Evolutionary conservation across 2,888 invertebrate genomes (phyloP).

Genomic region (Leptopilina drosophilae): DNA sequence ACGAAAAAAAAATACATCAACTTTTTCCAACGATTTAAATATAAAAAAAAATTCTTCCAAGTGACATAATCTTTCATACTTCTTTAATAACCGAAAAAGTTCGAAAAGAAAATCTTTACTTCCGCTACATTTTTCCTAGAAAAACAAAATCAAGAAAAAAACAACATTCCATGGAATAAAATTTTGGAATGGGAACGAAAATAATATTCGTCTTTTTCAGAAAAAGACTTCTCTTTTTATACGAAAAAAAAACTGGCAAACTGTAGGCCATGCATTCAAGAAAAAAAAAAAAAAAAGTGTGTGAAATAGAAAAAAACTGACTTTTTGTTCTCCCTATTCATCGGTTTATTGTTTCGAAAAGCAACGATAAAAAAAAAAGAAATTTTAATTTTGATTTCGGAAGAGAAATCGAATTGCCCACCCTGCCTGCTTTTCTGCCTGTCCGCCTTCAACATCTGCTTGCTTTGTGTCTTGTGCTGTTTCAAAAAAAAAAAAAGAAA

Average conservation of each 20-base stretch:
- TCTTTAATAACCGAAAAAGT: too few species aligned
- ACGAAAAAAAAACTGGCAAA: constrained; percentile 38
- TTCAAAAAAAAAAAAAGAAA: not conserved
- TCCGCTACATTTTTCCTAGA: too few species aligned
- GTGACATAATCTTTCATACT: too few species aligned
- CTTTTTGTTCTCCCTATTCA: constrained; percentile 36
- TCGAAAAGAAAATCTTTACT: too few species aligned
- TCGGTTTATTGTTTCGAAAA: too few species aligned
- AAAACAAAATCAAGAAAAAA: too few species aligned
- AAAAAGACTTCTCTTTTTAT: constrained; percentile 6
- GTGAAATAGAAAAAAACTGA: constrained; percentile 29
- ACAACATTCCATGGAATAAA: too few species aligned
- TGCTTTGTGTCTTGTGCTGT: constrained; percentile 40
- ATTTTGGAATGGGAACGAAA: too few species aligned
- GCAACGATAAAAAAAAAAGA: constrained; percentile 4
- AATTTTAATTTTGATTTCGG: constrained; percentile 3
- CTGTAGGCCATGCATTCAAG: constrained; percentile 36
- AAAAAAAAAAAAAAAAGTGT: constrained; percentile 46
- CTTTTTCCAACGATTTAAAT: too few species aligned
- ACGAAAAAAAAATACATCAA: too few species aligned
- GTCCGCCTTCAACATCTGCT: constrained; percentile 49
- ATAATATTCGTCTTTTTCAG: too few species aligned
- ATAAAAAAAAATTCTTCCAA: too few species aligned
- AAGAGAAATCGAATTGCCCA: constrained; percentile 61
- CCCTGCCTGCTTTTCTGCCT: constrained; percentile 70